Conservation (phyloP, 2,888 invertebrate genomes). For the Drosophila mayaguana region DNA sequence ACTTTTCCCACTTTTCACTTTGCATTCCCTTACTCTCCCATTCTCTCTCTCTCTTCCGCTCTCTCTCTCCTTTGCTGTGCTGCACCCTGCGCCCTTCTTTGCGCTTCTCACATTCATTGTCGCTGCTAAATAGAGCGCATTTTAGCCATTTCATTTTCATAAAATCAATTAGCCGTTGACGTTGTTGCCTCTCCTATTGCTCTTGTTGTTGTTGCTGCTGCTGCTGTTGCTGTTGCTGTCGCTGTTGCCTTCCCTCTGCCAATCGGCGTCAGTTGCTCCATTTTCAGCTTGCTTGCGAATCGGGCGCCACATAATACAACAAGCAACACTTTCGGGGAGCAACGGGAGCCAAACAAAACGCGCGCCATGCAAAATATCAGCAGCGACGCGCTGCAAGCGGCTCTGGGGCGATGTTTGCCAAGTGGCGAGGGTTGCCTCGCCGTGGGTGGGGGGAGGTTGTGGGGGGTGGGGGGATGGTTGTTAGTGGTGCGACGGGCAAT, state of each 20-base stretch:
- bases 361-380: constrained; percentile 42
- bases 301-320: constrained; percentile 18
- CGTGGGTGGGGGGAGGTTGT: constrained; percentile 11
- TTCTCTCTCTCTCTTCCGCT: neutral
- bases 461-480: constrained; percentile 22
- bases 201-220: neutral
- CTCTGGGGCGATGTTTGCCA: constrained; percentile 24
- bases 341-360: constrained; percentile 47
- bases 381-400: constrained; percentile 58
- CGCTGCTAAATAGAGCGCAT: constrained; percentile 80
- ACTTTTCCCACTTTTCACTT: constrained; percentile 18
- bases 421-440: constrained; percentile 37
- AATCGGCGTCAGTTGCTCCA: constrained; percentile 45
- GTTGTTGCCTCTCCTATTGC: constrained; percentile 9
- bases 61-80: neutral
- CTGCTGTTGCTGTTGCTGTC: no score
- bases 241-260: constrained; percentile 8
- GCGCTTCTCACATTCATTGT: constrained; percentile 56
- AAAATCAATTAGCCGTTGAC: constrained; percentile 67
- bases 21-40: constrained; percentile 4
- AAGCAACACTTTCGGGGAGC: constrained; percentile 3
- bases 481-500: constrained; percentile 23
- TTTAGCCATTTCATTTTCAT: constrained; percentile 81
- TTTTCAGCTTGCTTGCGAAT: constrained; percentile 48
- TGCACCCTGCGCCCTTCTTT: neutral